Evolutionary conservation across 2,888 invertebrate species (phyloP), one percentile per base, ranked within the genome.

Genomic region (Ptychoptera contaminata): DNA sequence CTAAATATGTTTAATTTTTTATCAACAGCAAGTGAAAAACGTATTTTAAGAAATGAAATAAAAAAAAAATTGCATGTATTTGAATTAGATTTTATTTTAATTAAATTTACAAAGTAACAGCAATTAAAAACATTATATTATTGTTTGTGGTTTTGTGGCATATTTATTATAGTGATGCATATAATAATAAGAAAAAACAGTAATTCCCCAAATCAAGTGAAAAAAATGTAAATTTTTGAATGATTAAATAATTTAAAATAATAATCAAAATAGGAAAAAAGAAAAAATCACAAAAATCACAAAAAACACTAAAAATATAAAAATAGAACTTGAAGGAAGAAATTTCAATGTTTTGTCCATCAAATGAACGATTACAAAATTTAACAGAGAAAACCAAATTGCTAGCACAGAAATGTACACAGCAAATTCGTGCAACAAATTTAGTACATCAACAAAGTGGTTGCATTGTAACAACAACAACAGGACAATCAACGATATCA

Each of bases 391-490:
- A 47, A 57, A 62, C 55, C 52, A 62, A 50, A 56, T 56, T 48
- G 53, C 55, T 51, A 54, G 63, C 65, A 55, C 65, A 51, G 57
- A 64, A 50, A 49, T 63, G 57, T 57, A 58, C 55, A 47, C 60
- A 53, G 50, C 57, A 48, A 54, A 57, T 54, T 50, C 51, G 57
- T 10, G 53, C 54, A 50, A 51, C 49, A 34, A 54, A 54, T 48
- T 23, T 54, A 51, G 52, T 53, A 52, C 51, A 56, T 53, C 23
- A 23, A 23, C 23, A 23, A 23, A 7, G 23, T 23, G 3, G 23
- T 23, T 23, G 23, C 23, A 23, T 46, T 53, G 50, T 44, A 58
- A 53, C 50, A 52, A 47, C 49, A 48, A 46, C 42, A 50, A 40
- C 47, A 49, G 38, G 34, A 49, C 46, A 44, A 56, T 52, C 56